Percentiles rank a stretch among this genome's conserved stretches.
Conservation (phyloP, 2,888 invertebrate genomes). For the Parnassius smintheus region DNA sequence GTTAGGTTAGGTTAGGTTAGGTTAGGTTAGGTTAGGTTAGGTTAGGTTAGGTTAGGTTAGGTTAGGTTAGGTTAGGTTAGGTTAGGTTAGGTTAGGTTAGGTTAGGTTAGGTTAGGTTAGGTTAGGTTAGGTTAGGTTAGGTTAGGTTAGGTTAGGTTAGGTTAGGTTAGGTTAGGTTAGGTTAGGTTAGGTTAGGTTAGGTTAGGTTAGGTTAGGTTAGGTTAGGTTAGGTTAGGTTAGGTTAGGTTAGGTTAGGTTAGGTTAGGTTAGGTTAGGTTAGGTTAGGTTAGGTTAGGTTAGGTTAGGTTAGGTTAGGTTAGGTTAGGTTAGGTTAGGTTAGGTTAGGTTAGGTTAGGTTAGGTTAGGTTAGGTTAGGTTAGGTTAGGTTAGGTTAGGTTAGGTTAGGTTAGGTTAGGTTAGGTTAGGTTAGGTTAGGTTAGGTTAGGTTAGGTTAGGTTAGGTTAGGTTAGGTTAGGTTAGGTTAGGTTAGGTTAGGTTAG, state of each 20-base stretch:
- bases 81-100: slow-evolving; percentile 16
- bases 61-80: slow-evolving; percentile 3
- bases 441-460: slow-evolving; percentile 26
- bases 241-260: slow-evolving; percentile 32
- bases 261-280: slow-evolving; percentile 31
- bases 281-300: slow-evolving; percentile 30
- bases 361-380: slow-evolving; percentile 26
- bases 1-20: slow-evolving; percentile 24
- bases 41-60: too few relatives aligned
- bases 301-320: not conserved
- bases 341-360: slow-evolving; percentile 27
- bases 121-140: slow-evolving; percentile 26
- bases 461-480: slow-evolving; percentile 15
- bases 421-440: not conserved
- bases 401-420: too few relatives aligned
- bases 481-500: slow-evolving; percentile 19
- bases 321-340: slow-evolving; percentile 28
- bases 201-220: slow-evolving; percentile 30
- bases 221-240: slow-evolving; percentile 32
- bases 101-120: slow-evolving; percentile 25
- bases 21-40: too few relatives aligned
- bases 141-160: slow-evolving; percentile 26
- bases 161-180: slow-evolving; percentile 31
- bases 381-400: slow-evolving; percentile 22
- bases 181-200: slow-evolving; percentile 29